phyloP scores from a whole-genome alignment of 2,113 vertebrate genomes.

The Stomatorhinus ivindoensis region DNA sequence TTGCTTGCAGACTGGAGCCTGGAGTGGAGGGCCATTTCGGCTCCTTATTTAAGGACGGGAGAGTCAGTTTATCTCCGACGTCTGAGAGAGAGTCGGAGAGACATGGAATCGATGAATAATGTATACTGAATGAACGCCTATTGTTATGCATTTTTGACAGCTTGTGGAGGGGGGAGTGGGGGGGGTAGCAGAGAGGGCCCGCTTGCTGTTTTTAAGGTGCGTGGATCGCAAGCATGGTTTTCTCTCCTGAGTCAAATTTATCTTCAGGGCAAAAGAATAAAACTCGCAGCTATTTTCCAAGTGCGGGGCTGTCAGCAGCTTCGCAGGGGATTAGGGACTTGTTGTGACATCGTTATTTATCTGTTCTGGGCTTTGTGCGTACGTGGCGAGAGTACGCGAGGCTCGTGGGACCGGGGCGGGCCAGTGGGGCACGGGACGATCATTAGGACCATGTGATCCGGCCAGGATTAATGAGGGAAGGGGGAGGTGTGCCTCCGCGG shows the following conservation, averaged over 20 bases:
- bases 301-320: background rate
- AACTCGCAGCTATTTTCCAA: background rate
- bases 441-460: constrained; percentile 11
- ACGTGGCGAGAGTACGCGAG: background rate
- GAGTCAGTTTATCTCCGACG: background rate
- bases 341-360: constrained; percentile 21
- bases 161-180: background rate
- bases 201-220: background rate
- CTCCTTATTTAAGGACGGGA: background rate
- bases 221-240: background rate
- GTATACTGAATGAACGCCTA: background rate
- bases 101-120: background rate
- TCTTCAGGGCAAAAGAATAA: background rate
- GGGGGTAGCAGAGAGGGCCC: background rate
- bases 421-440: background rate
- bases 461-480: constrained; percentile 18
- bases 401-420: background rate
- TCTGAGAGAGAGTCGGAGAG: background rate
- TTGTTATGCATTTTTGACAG: background rate
- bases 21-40: background rate
- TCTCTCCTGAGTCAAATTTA: background rate
- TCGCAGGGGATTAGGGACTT: constrained; percentile 1
- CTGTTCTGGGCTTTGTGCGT: background rate
- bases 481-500: background rate
- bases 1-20: background rate